Percentiles rank a stretch among this genome's conserved stretches.
Evolutionary conservation across 2,797 vertebrate species (phyloP).

Genomic region (Dallia pectoralis): DNA sequence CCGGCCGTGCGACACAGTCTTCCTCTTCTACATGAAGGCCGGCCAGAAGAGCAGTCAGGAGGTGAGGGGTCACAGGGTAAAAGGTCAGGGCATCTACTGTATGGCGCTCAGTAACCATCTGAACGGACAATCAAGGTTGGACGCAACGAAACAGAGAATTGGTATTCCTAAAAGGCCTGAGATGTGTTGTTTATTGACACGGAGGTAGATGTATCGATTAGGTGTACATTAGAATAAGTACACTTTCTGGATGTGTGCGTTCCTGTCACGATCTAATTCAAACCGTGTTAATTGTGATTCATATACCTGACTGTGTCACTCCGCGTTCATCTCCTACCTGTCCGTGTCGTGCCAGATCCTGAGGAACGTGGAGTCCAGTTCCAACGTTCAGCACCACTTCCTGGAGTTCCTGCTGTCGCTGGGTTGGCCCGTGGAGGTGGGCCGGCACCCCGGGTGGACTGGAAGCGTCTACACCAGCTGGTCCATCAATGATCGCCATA

Average conservation of each 20-base stretch:
- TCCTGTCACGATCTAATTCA: too few species aligned
- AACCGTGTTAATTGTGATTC: too few species aligned
- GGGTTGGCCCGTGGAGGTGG: slow-evolving; percentile 83
- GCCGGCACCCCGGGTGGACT: slow-evolving; percentile 81
- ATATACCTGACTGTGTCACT: not conserved
- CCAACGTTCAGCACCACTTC: slow-evolving; percentile 83
- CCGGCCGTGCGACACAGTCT: slow-evolving; percentile 86
- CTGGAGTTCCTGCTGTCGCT: slow-evolving; percentile 89
- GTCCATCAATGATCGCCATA: slow-evolving; percentile 77
- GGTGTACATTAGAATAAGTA: too few species aligned
- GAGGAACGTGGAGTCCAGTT: slow-evolving; percentile 85
- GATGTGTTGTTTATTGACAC: too few species aligned
- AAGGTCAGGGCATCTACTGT: not conserved
- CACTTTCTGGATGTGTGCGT: too few species aligned
- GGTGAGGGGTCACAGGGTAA: slow-evolving; percentile 55
- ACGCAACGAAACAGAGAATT: too few species aligned
- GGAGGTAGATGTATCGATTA: too few species aligned
- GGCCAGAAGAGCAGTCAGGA: slow-evolving; percentile 90
- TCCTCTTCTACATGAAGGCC: slow-evolving; percentile 90
- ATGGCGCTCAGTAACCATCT: too few species aligned
- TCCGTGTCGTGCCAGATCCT: slow-evolving; percentile 75
- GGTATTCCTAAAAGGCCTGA: too few species aligned
- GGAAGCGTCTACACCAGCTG: slow-evolving; percentile 86
- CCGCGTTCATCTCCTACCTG: not conserved
- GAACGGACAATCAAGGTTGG: too few species aligned